Conservation (phyloP, 2,888 invertebrate species). For the Acrobasis suavella region DNA sequence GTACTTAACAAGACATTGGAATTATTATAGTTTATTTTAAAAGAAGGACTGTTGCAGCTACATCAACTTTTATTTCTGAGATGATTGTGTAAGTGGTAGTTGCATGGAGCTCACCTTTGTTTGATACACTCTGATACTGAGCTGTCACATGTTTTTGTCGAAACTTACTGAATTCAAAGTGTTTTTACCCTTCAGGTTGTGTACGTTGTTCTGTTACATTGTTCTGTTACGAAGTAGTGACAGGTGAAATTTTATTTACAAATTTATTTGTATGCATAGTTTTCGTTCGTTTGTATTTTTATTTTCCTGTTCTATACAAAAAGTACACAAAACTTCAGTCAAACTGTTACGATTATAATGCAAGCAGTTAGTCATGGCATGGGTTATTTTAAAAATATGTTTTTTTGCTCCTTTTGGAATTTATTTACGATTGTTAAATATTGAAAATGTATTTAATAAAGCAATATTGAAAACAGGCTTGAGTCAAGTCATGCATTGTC, state of each 20-base stretch:
- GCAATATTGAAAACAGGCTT: too few relatives aligned
- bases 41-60: conserved; percentile 1
- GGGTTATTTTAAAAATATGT: too few relatives aligned
- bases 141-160: conserved; percentile 21
- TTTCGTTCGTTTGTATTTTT: neutral
- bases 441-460: too few relatives aligned
- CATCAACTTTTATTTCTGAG: conserved; percentile 5
- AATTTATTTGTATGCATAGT: neutral
- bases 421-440: too few relatives aligned
- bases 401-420: too few relatives aligned
- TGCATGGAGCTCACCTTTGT: conserved; percentile 4
- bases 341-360: neutral
- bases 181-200: conserved; percentile 17
- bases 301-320: neutral
- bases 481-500: too few relatives aligned
- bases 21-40: neutral
- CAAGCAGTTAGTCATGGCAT: neutral
- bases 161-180: conserved; percentile 18
- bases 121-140: conserved; percentile 17
- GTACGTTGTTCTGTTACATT: neutral
- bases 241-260: neutral
- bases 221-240: conserved; percentile 9
- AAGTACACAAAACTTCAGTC: neutral
- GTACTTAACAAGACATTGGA: neutral
- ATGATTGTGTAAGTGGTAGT: conserved; percentile 11